phyloP scores from a whole-genome alignment of 2,888 invertebrate species.

The Incurvaria masculella region DNA sequence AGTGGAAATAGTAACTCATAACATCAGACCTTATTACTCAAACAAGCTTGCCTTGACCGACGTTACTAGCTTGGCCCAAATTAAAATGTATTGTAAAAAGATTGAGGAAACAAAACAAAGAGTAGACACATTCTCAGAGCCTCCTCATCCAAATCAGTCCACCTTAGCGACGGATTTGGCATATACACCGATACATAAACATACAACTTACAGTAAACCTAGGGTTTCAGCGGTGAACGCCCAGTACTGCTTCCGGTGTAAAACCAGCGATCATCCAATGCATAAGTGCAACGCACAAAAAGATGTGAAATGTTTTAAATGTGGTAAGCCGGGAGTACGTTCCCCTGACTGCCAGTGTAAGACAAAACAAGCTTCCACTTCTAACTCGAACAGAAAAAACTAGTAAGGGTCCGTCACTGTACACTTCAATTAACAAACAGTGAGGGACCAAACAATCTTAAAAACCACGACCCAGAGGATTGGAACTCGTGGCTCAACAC shows the following conservation, averaged over 20 bases:
- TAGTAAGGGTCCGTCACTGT: neutral
- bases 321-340: neutral
- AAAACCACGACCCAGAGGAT: neutral
- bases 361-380: neutral
- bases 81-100: neutral
- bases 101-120: neutral
- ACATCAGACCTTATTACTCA: neutral
- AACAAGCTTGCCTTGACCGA: neutral
- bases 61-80: neutral
- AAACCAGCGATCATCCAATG: neutral
- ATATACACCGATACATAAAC: neutral
- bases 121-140: neutral
- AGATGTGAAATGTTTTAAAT: neutral
- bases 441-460: too few species aligned
- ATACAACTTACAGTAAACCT: neutral
- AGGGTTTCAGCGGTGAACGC: neutral
- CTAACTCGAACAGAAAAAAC: neutral
- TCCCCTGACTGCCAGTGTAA: neutral
- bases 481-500: conserved; percentile 2
- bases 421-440: too few species aligned
- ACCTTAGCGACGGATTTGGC: neutral
- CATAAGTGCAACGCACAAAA: neutral
- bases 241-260: conserved; percentile 1
- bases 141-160: neutral
- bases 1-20: neutral